A percentile compares a stretch with the other conserved stretches of the same genome.
Evolutionary conservation across 2,888 invertebrate genomes (phyloP).

Genomic region (Deroplatys truncata): DNA sequence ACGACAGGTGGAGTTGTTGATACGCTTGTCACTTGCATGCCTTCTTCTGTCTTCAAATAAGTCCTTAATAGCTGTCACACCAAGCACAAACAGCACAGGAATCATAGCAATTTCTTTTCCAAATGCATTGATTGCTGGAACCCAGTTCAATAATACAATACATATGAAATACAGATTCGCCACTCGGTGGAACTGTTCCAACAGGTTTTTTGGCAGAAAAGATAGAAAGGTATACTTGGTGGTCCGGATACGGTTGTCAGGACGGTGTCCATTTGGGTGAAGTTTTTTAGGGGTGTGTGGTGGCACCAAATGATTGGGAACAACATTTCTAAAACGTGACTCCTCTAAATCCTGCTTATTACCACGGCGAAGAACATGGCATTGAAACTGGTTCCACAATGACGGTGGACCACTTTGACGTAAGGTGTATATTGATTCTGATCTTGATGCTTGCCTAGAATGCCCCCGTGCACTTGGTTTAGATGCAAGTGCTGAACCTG

Average conservation of each 20-base stretch:
- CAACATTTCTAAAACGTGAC: conserved; percentile 65
- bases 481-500: conserved; percentile 49
- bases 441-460: conserved; percentile 82
- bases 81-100: conserved; percentile 89
- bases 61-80: conserved; percentile 92
- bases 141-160: conserved; percentile 94
- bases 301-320: conserved; percentile 82
- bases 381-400: conserved; percentile 64
- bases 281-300: conserved; percentile 73
- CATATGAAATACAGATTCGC: conserved; percentile 97
- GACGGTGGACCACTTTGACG: conserved; percentile 65
- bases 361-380: conserved; percentile 55
- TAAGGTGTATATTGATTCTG: conserved; percentile 86
- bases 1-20: conserved; percentile 89
- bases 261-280: conserved; percentile 78
- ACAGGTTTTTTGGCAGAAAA: conserved; percentile 91
- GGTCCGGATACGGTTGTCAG: conserved; percentile 82
- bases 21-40: conserved; percentile 84
- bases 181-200: conserved; percentile 96
- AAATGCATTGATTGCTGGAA: conserved; percentile 90
- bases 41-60: conserved; percentile 89
- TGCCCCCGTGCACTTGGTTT: conserved; percentile 55
- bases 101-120: conserved; percentile 95
- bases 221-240: conserved; percentile 92
- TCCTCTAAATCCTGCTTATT: conserved; percentile 57